phyloP scores from a whole-genome alignment of 1,140 invertebrate species.

The Drosophila watanabei region DNA sequence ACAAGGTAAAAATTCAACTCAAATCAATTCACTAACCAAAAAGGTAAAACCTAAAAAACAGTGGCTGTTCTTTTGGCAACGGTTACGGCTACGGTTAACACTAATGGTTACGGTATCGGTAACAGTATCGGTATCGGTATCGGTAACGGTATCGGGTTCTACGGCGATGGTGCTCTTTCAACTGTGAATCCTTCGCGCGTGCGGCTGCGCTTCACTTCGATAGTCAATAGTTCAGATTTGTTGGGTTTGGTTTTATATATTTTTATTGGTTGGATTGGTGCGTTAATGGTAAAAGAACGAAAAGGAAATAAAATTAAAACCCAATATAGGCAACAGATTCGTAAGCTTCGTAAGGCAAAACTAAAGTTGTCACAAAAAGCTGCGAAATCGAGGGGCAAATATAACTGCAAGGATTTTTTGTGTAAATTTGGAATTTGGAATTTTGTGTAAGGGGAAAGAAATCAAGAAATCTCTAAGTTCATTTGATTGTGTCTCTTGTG shows the following conservation, averaged over 20 bases:
- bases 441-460: constrained; percentile 21
- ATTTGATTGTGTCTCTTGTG: constrained; percentile 35
- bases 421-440: constrained; percentile 58
- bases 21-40: constrained; percentile 73
- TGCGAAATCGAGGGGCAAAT: constrained; percentile 30
- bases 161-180: constrained; percentile 84
- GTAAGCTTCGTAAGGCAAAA: constrained; percentile 59
- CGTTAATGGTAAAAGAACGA: constrained; percentile 77
- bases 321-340: constrained; percentile 69
- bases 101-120: constrained; percentile 38
- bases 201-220: constrained; percentile 87
- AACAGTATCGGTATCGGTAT: constrained; percentile 36
- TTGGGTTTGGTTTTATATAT: constrained; percentile 50
- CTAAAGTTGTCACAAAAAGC: constrained; percentile 27
- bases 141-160: constrained; percentile 47
- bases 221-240: constrained; percentile 44
- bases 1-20: constrained; percentile 30
- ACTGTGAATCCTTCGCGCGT: constrained; percentile 87
- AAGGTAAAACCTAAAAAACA: constrained; percentile 69
- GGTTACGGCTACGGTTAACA: constrained; percentile 41
- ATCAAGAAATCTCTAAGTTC: constrained; percentile 23
- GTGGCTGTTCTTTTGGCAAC: constrained; percentile 58
- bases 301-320: constrained; percentile 68
- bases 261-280: constrained; percentile 68
- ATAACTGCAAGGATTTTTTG: constrained; percentile 14